Evolutionary conservation across 2,113 vertebrate species (phyloP), one percentile per base, ranked within the genome.

Genomic region (Scomber colias): DNA sequence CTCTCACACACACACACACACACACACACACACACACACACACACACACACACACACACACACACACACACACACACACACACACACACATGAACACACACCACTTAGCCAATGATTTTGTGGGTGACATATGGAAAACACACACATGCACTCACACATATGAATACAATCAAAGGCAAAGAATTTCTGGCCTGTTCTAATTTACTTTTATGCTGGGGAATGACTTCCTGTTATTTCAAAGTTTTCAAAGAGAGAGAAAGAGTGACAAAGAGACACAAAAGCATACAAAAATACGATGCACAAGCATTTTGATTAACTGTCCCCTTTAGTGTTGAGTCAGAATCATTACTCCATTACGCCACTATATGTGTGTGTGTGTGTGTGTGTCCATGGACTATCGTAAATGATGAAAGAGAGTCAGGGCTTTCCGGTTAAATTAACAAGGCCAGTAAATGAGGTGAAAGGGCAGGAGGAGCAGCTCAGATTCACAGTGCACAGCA

Each of bases 171-270:
- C 4, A 75, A 73, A 65, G 45, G 14, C 50, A 54, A 67, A 61
- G 14, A 49, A 53, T 54, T 45, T 4, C 49, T 24, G 61, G 44
- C 9, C 15, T 1, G 11, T 51, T 61, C 11, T 8, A 16, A 21
- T 50, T 73, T 4, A 31, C 19, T 70, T 21, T 56, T 59, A 89
- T 81, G 75, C 59, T 17, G 3, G 17, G 53, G 45, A 79, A 21
- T 14, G 12, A 50, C n/a, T 50, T 21, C 49, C 16, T 64, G 67
- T 75, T 71, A 40, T 40, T 40, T 84, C 56, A 44, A 21, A 21
- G 66, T 71, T 63, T 84, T 87, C 86, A 85, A 87, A 90, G 67
- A 71, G 63, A 77, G 65, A 71, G 81, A 69, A 80, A 86, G 59
- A 61, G 16, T 70, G 64, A 77, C 50, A 68, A 24, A 59, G 11